Conservation (phyloP, 1,140 invertebrate genomes). For the Hylaeus volcanicus region DNA sequence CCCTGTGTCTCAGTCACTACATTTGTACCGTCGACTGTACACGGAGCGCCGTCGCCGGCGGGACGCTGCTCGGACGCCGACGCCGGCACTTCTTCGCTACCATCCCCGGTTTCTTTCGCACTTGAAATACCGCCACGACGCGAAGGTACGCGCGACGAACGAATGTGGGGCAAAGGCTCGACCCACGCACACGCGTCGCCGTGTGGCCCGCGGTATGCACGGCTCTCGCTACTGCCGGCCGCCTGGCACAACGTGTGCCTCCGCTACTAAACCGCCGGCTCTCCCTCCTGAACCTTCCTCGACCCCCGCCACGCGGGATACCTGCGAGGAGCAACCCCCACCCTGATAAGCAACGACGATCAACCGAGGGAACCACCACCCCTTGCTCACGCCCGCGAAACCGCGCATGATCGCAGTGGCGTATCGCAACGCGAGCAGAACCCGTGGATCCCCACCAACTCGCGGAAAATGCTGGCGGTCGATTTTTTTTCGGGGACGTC, state of each 20-base stretch:
- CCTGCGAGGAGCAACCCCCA: slow-evolving; percentile 47
- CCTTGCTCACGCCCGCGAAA: background rate
- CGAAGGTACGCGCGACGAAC: slow-evolving; percentile 29
- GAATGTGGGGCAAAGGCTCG: slow-evolving; percentile 36
- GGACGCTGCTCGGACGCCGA: slow-evolving; percentile 58
- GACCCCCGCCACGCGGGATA: slow-evolving; percentile 47
- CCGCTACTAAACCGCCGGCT: slow-evolving; percentile 72
- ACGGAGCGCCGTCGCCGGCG: slow-evolving; percentile 52
- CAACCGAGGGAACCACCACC: slow-evolving; percentile 59
- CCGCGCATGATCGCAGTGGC: slow-evolving; percentile 54
- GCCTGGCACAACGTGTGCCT: slow-evolving; percentile 79
- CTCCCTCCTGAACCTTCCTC: slow-evolving; percentile 26
- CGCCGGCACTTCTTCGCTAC: slow-evolving; percentile 60
- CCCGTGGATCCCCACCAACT: background rate
- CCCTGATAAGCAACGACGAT: slow-evolving; percentile 39
- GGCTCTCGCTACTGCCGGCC: slow-evolving; percentile 78
- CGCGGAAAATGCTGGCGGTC: background rate
- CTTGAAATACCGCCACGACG: slow-evolving; percentile 17
- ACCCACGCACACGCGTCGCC: slow-evolving; percentile 36
- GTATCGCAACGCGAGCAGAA: background rate
- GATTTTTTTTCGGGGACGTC: slow-evolving; percentile 1
- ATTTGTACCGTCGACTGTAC: background rate
- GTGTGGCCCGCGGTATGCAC: slow-evolving; percentile 75
- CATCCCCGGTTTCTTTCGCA: slow-evolving; percentile 36
- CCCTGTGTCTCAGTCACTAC: too few relatives aligned